A percentile compares a stretch with the other conserved stretches of the same genome.
phyloP scores from a whole-genome alignment of 2,888 invertebrate genomes.

The Lottia gigantea region DNA sequence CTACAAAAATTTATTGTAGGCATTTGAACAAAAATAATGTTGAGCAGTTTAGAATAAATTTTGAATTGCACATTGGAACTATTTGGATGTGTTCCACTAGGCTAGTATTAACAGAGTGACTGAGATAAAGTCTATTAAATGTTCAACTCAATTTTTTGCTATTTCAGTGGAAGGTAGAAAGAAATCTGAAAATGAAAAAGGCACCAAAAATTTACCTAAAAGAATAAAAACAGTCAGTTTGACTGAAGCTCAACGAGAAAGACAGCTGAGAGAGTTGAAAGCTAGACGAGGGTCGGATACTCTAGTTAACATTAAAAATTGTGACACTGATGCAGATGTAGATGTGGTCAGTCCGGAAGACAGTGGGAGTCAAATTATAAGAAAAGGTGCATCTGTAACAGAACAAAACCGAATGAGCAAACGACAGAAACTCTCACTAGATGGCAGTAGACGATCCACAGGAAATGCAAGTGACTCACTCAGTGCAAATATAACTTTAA shows the following conservation, averaged over 20 bases:
- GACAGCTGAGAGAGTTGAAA: neutral
- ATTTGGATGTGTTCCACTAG: too few relatives aligned
- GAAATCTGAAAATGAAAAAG: neutral
- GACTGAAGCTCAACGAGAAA: neutral
- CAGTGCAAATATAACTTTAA: slow-evolving; percentile 4
- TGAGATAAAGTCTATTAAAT: too few relatives aligned
- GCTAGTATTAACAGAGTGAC: too few relatives aligned
- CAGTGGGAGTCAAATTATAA: neutral
- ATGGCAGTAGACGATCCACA: neutral
- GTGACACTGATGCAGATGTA: neutral
- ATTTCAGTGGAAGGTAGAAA: too few relatives aligned
- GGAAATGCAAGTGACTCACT: neutral
- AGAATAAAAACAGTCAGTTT: neutral
- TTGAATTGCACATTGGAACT: too few relatives aligned
- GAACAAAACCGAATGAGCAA: neutral
- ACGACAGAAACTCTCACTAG: neutral
- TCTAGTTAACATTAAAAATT: neutral
- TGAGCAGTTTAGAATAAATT: too few relatives aligned
- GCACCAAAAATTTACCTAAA: neutral
- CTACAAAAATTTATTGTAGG: too few relatives aligned
- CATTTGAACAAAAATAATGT: too few relatives aligned
- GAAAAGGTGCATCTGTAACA: neutral
- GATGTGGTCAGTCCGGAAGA: neutral
- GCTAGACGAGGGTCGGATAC: neutral
- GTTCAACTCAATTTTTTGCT: too few relatives aligned